These are phyloP conservation scores for Reinhardtius hippoglossoides DNA, from an alignment of 2,113 vertebrate genomes.

Conservation along the genomic window DNA sequence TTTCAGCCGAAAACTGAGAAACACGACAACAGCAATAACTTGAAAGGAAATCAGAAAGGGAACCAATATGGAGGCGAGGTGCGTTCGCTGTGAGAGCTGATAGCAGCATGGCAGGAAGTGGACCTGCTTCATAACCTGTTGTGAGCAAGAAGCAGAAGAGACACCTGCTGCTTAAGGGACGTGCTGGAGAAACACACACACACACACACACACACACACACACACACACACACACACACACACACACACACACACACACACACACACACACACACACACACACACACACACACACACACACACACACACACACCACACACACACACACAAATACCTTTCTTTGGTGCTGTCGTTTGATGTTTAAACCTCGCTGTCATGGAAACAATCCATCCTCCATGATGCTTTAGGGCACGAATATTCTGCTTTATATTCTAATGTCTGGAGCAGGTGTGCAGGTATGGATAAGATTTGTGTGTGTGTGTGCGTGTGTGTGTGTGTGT, in stretches of 20 bases:
- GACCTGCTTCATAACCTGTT: conserved; percentile 74
- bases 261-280: background rate
- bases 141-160: conserved; percentile 46
- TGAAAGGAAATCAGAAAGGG: conserved; percentile 59
- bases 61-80: conserved; percentile 37
- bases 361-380: conserved; percentile 9
- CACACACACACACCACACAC: conserved; percentile 13
- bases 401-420: conserved; percentile 41
- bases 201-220: background rate
- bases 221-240: background rate
- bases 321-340: background rate
- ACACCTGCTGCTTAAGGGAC: conserved; percentile 40
- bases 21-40: conserved; percentile 33
- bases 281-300: background rate
- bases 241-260: background rate
- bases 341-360: conserved; percentile 13
- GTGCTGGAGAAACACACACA: conserved; percentile 9
- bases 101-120: conserved; percentile 58
- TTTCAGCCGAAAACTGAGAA: conserved; percentile 19
- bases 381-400: conserved; percentile 25
- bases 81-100: conserved; percentile 27
- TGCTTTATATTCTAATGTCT: background rate
- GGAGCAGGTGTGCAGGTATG: conserved; percentile 31
- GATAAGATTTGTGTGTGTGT: conserved; percentile 23
- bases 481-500: conserved; percentile 7